Evolutionary conservation across 2,113 vertebrate genomes (phyloP).

Genomic region (Corynorhinus townsendii): DNA sequence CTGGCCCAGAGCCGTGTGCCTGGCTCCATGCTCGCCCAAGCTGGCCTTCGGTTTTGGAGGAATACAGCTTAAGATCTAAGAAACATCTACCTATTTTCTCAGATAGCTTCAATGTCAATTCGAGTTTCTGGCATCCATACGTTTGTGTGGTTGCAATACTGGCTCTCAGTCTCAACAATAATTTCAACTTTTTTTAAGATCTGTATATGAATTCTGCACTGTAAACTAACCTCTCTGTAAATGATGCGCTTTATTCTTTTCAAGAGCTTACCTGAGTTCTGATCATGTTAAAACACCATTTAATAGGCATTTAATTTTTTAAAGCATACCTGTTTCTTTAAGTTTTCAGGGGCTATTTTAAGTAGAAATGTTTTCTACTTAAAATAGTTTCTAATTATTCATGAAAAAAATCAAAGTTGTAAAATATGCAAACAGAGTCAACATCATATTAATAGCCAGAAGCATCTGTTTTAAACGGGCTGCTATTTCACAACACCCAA

Average conservation of each 20-base stretch:
- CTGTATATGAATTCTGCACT: background rate
- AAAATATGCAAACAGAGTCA: background rate
- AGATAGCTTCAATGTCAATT: background rate
- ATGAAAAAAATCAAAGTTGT: background rate
- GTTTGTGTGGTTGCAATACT: background rate
- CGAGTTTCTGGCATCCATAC: background rate
- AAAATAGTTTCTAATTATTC: constrained; percentile 28
- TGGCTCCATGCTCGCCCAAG: background rate
- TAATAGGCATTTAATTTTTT: background rate
- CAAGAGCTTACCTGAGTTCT: background rate
- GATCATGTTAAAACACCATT: background rate
- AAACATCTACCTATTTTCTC: background rate
- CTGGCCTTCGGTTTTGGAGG: background rate
- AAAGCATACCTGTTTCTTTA: background rate
- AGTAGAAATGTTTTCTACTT: background rate
- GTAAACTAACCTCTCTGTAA: background rate
- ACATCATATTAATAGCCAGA: background rate
- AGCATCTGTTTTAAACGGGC: constrained; percentile 7
- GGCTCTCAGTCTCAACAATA: background rate
- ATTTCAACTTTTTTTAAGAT: background rate
- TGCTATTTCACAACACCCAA: background rate
- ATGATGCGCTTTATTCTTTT: background rate
- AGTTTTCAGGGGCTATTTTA: background rate
- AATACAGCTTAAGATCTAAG: background rate
- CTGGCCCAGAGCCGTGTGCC: background rate